Evolutionary conservation across 2,888 invertebrate species (phyloP).

Genomic region (Rhamphomyia laevipes): DNA sequence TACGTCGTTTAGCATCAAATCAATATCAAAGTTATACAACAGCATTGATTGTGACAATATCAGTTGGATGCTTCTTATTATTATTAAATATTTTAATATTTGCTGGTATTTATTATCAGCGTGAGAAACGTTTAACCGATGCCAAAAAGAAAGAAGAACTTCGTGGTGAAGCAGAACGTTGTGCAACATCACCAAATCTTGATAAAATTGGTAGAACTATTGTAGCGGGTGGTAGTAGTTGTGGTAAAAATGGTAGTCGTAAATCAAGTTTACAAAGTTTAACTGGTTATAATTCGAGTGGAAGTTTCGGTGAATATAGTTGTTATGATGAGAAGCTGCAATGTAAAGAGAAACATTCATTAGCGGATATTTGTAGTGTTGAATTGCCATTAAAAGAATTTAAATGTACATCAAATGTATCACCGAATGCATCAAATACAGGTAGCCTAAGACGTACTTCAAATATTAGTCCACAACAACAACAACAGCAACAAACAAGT

Average conservation of each 20-base stretch:
- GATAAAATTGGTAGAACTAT: slow-evolving; percentile 24
- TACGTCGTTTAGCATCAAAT: slow-evolving; percentile 60
- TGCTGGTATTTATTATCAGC: slow-evolving; percentile 77
- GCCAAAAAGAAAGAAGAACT: slow-evolving; percentile 67
- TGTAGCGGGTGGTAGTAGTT: slow-evolving; percentile 13
- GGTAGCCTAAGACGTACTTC: slow-evolving; percentile 26
- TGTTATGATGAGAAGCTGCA: slow-evolving; percentile 51
- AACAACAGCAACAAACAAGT: background rate
- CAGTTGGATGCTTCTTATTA: slow-evolving; percentile 71
- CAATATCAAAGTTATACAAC: slow-evolving; percentile 84
- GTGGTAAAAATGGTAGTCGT: slow-evolving; percentile 31
- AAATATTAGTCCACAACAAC: slow-evolving; percentile 13
- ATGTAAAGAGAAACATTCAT: slow-evolving; percentile 42
- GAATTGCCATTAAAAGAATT: slow-evolving; percentile 51
- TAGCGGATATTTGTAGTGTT: slow-evolving; percentile 46
- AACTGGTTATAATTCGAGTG: slow-evolving; percentile 11
- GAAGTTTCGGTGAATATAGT: slow-evolving; percentile 52
- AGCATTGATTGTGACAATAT: slow-evolving; percentile 76
- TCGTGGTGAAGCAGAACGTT: slow-evolving; percentile 63
- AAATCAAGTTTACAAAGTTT: slow-evolving; percentile 45
- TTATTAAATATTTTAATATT: slow-evolving; percentile 75
- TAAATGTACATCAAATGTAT: slow-evolving; percentile 41
- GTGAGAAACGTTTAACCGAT: slow-evolving; percentile 51
- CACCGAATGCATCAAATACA: slow-evolving; percentile 24
- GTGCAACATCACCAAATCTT: slow-evolving; percentile 36